Evolutionary conservation across 2,888 invertebrate genomes (phyloP).

Genomic region (Philaethria dido): DNA sequence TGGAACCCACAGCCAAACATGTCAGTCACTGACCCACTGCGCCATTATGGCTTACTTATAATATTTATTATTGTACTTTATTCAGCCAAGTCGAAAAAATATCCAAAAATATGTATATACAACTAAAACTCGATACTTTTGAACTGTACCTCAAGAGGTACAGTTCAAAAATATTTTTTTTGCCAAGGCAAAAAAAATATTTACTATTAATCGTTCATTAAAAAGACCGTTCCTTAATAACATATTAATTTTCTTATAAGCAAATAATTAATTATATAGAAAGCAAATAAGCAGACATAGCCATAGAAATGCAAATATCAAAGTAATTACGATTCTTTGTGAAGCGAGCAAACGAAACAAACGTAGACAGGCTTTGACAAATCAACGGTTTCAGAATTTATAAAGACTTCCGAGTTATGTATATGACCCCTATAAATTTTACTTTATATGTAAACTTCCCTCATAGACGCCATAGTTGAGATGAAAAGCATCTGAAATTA

Average conservation of each 20-base stretch:
- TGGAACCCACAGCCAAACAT: no score
- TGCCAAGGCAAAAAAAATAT: no score
- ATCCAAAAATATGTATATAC: no score
- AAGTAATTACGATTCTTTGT: slow-evolving; percentile 2
- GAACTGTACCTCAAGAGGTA: no score
- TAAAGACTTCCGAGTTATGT: neutral
- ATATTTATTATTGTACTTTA: no score
- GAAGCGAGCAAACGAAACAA: slow-evolving; percentile 1
- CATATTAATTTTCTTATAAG: neutral
- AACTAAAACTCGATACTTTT: no score
- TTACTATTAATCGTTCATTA: no score
- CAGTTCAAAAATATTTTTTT: neutral
- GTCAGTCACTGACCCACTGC: no score
- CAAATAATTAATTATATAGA: neutral
- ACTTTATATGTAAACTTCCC: neutral
- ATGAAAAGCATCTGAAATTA: no score
- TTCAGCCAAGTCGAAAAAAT: no score
- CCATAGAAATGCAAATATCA: slow-evolving; percentile 4
- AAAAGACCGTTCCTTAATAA: neutral
- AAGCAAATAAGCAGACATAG: neutral
- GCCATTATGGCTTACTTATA: no score
- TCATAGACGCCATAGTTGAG: no score
- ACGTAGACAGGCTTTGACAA: neutral
- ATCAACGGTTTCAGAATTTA: neutral
- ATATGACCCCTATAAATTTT: neutral